phyloP scores from a whole-genome alignment of 2,797 vertebrate genomes.

The Myotis pilosus region DNA sequence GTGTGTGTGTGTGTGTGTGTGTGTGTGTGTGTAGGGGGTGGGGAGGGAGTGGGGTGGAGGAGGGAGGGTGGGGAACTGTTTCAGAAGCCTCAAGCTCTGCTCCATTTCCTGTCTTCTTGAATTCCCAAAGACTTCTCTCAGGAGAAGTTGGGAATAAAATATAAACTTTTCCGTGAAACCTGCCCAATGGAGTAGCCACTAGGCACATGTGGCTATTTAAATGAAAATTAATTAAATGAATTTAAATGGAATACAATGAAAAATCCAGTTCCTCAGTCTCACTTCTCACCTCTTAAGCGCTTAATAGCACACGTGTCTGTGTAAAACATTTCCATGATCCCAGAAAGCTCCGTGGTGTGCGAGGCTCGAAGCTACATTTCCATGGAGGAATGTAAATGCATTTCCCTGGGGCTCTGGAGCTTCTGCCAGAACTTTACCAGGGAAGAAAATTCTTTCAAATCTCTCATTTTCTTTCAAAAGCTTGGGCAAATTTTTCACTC shows the following conservation, averaged over 20 bases:
- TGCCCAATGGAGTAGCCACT: background rate
- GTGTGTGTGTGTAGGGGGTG: too few relatives aligned
- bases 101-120: conserved; percentile 24
- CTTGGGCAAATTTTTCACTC: background rate
- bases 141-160: background rate
- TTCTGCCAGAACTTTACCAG: background rate
- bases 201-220: background rate
- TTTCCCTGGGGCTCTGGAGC: background rate
- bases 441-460: background rate
- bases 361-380: background rate
- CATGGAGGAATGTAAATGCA: background rate
- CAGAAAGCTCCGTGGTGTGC: background rate
- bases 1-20: too few relatives aligned
- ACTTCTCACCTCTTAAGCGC: background rate
- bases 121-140: background rate
- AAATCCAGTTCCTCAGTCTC: background rate
- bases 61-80: too few relatives aligned
- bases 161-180: background rate
- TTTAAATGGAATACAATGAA: conserved; percentile 2
- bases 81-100: background rate
- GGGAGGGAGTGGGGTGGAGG: too few relatives aligned
- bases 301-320: background rate
- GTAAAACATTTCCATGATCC: background rate
- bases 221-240: conserved; percentile 6
- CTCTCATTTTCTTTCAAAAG: conserved; percentile 9